Conservation (phyloP, 2,797 vertebrate species). For the Falco berigora region DNA sequence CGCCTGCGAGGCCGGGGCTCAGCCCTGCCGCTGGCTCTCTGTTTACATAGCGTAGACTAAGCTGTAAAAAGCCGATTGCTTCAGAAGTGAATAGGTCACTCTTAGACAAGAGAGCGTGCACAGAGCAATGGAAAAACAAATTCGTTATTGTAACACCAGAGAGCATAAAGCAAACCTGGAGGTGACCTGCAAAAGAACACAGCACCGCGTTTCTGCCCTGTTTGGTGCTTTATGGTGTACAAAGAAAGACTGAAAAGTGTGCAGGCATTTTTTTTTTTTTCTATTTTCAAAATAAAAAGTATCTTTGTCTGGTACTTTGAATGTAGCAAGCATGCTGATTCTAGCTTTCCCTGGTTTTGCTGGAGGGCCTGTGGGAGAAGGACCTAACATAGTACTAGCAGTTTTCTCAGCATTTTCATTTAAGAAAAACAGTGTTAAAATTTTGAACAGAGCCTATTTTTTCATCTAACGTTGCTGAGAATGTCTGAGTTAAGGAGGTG, state of each 20-base stretch:
- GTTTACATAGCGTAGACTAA: background rate
- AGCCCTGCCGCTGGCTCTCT: background rate
- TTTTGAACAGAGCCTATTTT: background rate
- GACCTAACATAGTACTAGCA: background rate
- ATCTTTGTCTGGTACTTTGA: conserved; percentile 29
- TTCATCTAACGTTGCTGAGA: background rate
- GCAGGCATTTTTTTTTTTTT: background rate
- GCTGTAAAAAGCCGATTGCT: background rate
- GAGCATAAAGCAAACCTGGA: conserved; percentile 34
- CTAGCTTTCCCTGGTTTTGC: conserved; percentile 12
- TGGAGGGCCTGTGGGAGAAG: conserved; percentile 18
- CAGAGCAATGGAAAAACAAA: conserved; percentile 35
- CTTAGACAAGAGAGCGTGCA: background rate
- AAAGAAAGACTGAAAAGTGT: background rate
- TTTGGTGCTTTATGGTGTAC: background rate
- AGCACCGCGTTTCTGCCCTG: background rate
- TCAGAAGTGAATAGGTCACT: background rate
- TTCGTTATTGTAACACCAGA: conserved; percentile 5
- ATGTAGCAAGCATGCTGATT: background rate
- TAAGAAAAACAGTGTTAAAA: background rate
- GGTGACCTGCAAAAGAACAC: conserved; percentile 6
- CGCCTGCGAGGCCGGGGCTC: background rate
- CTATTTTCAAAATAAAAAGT: conserved; percentile 16
- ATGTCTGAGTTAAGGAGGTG: background rate
- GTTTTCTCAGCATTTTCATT: background rate